Evolutionary conservation across 2,888 invertebrate species (phyloP).

Genomic region (Toxonevra muliebris): DNA sequence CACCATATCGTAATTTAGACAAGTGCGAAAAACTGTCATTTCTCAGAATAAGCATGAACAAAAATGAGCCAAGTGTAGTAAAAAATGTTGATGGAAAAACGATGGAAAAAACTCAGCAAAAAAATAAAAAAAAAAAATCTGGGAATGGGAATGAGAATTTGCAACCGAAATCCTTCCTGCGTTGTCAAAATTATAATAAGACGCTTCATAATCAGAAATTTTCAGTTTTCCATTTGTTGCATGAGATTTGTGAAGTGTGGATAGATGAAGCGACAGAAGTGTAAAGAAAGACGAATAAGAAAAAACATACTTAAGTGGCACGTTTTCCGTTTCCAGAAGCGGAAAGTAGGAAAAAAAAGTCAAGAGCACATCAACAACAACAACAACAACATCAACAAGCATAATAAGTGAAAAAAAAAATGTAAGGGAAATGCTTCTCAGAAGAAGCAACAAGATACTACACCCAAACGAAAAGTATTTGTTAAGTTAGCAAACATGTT

Average conservation of each 20-base stretch:
- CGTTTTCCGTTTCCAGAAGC: constrained; percentile 19
- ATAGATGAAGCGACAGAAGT: not conserved
- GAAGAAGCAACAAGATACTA: constrained; percentile 1
- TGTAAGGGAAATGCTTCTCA: not conserved
- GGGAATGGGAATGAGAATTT: not conserved
- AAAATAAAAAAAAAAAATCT: not conserved
- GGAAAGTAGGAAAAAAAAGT: not conserved
- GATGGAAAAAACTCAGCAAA: not conserved
- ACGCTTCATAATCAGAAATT: constrained; percentile 33
- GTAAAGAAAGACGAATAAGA: not conserved
- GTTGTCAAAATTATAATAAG: constrained; percentile 26
- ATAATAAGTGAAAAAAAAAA: not conserved
- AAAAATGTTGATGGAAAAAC: not conserved
- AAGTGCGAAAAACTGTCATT: constrained; percentile 24
- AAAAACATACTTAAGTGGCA: constrained; percentile 21
- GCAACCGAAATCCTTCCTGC: constrained; percentile 33
- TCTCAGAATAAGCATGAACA: not conserved
- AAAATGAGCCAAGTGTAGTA: not conserved
- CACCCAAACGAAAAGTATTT: not conserved
- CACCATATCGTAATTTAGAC: not conserved
- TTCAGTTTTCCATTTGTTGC: constrained; percentile 35
- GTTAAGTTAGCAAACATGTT: too few relatives aligned
- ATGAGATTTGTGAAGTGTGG: constrained; percentile 8
- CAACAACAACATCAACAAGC: not conserved
- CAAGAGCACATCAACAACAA: not conserved